Percentiles rank a stretch among this genome's conserved stretches.
Conservation (phyloP, 2,797 vertebrate species). For the Nyctibius grandis region DNA sequence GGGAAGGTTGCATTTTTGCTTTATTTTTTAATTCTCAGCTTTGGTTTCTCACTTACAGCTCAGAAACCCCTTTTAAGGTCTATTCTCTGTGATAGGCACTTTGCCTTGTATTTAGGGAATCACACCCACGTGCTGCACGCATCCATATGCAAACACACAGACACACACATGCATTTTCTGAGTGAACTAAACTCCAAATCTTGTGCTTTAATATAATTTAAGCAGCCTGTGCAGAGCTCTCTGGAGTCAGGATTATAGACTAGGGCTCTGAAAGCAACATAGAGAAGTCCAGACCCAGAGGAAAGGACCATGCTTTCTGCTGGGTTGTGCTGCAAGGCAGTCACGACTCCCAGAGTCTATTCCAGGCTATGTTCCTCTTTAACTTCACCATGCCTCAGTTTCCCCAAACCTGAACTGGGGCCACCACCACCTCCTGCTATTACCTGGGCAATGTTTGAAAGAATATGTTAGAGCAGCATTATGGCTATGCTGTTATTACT, state of each 20-base stretch:
- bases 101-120: constrained; percentile 32
- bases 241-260: not conserved
- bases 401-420: not conserved
- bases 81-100: constrained; percentile 30
- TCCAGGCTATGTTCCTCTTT: not conserved
- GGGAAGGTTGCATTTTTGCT: not conserved
- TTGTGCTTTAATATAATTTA: not conserved
- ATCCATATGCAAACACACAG: constrained; percentile 31
- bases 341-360: not conserved
- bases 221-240: not conserved
- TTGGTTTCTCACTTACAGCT: constrained; percentile 57
- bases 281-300: not conserved
- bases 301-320: not conserved
- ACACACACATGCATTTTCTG: not conserved
- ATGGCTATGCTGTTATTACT: not conserved
- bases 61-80: constrained; percentile 39
- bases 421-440: not conserved
- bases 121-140: not conserved
- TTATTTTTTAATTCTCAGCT: not conserved
- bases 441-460: not conserved
- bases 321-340: not conserved
- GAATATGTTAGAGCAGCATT: not conserved
- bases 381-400: not conserved
- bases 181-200: not conserved
- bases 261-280: not conserved